These are phyloP conservation scores for Equus przewalskii DNA, from an alignment of 2,113 vertebrate species.

Conservation along the genomic window DNA sequence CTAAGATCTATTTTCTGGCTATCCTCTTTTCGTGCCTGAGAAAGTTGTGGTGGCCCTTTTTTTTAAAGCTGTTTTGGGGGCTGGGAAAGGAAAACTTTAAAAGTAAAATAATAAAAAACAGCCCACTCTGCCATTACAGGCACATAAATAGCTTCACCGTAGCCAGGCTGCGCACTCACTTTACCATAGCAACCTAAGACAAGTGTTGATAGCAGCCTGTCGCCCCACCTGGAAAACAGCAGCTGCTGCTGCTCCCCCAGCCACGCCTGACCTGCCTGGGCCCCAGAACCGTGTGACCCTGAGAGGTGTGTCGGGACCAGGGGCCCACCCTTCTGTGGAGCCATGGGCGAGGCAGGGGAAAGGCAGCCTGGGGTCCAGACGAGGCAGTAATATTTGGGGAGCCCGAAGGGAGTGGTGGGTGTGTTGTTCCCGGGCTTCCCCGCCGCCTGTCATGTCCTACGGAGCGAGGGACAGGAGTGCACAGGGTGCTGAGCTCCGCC, in stretches of 20 bases:
- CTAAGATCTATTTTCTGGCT: neutral
- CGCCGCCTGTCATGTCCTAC: neutral
- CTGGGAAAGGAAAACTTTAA: constrained; percentile 79
- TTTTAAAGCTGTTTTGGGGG: constrained; percentile 48
- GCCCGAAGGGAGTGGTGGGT: neutral
- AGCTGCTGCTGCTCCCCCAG: constrained; percentile 54
- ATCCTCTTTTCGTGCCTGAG: constrained; percentile 36
- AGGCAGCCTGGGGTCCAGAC: neutral
- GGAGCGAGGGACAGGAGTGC: neutral
- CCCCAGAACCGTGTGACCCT: neutral
- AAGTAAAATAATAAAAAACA: constrained; percentile 81
- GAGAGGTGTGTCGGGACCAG: neutral
- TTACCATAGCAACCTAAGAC: constrained; percentile 87
- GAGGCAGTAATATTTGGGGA: neutral
- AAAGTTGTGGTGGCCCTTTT: constrained; percentile 30
- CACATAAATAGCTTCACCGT: constrained; percentile 81
- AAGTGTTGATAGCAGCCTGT: constrained; percentile 74
- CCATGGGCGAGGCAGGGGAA: neutral
- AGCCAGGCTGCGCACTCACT: constrained; percentile 80
- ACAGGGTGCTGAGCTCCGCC: neutral
- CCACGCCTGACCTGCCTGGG: neutral
- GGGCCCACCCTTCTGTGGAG: neutral
- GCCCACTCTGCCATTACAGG: constrained; percentile 74
- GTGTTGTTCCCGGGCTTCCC: no score
- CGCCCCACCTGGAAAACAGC: constrained; percentile 73